Conservation (phyloP, 2,113 vertebrate genomes). For the Uria aalge region DNA sequence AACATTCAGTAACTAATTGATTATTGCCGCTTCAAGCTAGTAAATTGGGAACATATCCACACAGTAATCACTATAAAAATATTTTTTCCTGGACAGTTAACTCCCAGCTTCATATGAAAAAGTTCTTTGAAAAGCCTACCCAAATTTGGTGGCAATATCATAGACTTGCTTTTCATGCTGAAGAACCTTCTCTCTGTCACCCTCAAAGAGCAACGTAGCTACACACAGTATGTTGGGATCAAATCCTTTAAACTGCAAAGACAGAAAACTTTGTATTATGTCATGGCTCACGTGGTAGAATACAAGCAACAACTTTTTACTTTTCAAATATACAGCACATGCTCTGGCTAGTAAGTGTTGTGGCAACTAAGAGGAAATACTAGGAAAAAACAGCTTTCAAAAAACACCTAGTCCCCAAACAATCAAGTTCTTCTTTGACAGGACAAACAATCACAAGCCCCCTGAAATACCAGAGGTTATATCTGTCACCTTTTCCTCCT, state of each 20-base stretch:
- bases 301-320: neutral
- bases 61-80: neutral
- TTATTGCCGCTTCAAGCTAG: neutral
- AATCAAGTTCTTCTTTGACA: neutral
- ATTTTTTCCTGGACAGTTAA: neutral
- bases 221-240: slow-evolving; percentile 91
- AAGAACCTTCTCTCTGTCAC: slow-evolving; percentile 93
- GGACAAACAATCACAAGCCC: neutral
- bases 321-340: neutral
- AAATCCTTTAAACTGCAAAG: slow-evolving; percentile 96
- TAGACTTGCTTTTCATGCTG: slow-evolving; percentile 99
- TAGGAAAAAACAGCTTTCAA: neutral
- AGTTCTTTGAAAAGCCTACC: slow-evolving; percentile 77
- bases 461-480: neutral
- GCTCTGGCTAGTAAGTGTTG: neutral
- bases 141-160: slow-evolving; percentile 97
- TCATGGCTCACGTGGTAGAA: neutral
- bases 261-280: slow-evolving; percentile 13
- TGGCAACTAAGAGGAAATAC: neutral
- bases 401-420: neutral
- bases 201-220: slow-evolving; percentile 95
- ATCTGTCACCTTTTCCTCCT: neutral
- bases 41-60: neutral
- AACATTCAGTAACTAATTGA: neutral
- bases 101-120: neutral